Conservation (phyloP, 2,888 invertebrate species). For the Luperina nickerlii region DNA sequence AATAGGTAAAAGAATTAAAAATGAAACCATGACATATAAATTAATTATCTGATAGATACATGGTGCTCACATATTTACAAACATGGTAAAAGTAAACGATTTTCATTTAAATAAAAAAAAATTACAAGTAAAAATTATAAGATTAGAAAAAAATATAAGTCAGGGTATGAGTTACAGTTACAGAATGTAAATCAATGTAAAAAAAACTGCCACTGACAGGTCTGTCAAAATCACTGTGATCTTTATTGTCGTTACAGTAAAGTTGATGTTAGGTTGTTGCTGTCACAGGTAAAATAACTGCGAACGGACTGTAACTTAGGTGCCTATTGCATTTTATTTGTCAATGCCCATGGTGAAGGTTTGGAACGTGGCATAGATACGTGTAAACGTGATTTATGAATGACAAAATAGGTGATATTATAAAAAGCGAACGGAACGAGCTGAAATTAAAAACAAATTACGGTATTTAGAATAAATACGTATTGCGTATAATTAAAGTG, state of each 20-base stretch:
- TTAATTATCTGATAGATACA: no score
- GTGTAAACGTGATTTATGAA: conserved; percentile 2
- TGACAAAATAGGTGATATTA: not conserved
- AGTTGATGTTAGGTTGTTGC: not conserved
- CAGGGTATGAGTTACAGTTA: no score
- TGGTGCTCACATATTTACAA: no score
- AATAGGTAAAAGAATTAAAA: no score
- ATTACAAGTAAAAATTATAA: no score
- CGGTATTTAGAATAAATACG: not conserved
- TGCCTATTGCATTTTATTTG: not conserved
- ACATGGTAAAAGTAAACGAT: no score
- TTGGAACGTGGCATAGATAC: not conserved
- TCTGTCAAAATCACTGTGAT: not conserved
- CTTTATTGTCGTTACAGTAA: not conserved
- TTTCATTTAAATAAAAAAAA: no score
- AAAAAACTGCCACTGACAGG: not conserved
- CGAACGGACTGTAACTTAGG: not conserved
- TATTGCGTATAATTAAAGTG: not conserved
- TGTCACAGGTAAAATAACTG: not conserved
- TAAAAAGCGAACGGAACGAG: not conserved
- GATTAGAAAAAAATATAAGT: no score
- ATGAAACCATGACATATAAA: no score
- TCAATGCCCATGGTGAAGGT: conserved; percentile 11
- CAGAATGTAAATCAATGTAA: no score
- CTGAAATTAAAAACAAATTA: not conserved